Base-by-base conservation (phyloP, 2,888 invertebrate species). In the Nemotelus pantherinus region DNA sequence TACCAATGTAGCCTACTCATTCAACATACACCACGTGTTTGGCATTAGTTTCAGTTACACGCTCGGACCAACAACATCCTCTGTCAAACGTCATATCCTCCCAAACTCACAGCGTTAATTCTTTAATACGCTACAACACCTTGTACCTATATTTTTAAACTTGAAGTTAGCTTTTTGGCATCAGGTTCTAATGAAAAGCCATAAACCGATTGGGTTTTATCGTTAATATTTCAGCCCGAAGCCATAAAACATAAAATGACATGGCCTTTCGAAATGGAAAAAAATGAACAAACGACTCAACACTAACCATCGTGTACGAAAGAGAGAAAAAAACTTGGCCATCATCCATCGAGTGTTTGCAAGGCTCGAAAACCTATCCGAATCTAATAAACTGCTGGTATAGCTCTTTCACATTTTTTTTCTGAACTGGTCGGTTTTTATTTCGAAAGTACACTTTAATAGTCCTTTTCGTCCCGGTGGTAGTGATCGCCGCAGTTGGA, bases 191-290 rank as follows among this genome's bases (percentile, higher is more conserved):
- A 70, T 70, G 70, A 70, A 70, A 70, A 70, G 55, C 70, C 70
- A 70, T 70, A 70, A 70, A 70, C 70, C 70, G 70, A 70, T 70
- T 70, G 70, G 70, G 70, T 70, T 67, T 70, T 70, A 70, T 70
- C 70, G 70, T 70, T 55, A 70, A 70, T 70, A 70, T 53, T 70
- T 70, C 9, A 70, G 53, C 43, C 43, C 63, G 10, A 53, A 10
- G 7, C 47, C 70, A 53, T 55, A 70, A 70, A 70, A 70, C 70
- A 70, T 43, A 70, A 70, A 68, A 68, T 53, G 39, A 43, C 39
- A 68, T 41, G 2, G 5, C 65, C 65, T 47, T 65, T 9, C 43
- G 10, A 7, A 47, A 65, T 25, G 25, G 25, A 25, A 25, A 25
- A 25, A 25, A 25, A 25, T 25, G 25, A 25, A 25, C 25, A 25